Conservation (phyloP, 2,113 vertebrate genomes). For the Notiomystis cincta region DNA sequence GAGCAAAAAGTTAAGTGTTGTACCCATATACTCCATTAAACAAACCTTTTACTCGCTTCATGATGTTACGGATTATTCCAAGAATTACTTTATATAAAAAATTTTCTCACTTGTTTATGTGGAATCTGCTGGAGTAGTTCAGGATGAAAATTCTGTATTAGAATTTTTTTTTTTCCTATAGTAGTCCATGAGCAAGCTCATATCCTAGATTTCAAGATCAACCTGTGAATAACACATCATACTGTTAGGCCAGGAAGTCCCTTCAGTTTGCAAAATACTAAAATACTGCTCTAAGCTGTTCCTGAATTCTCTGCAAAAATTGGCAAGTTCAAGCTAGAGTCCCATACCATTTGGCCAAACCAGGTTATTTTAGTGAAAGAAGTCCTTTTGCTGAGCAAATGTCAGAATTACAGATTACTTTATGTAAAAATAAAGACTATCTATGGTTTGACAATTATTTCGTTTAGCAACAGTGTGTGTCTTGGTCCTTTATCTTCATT, state of each 20-base stretch:
- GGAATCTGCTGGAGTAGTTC: conserved; percentile 2
- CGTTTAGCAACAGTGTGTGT: not conserved
- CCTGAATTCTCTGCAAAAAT: conserved; percentile 8
- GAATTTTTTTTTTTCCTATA: not conserved
- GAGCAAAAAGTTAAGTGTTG: not conserved
- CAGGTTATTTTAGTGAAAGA: not conserved
- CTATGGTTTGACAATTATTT: not conserved
- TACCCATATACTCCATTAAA: not conserved
- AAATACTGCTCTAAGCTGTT: conserved; percentile 11
- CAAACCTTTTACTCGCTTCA: not conserved
- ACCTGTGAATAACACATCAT: not conserved
- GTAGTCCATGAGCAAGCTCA: not conserved
- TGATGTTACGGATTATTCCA: not conserved
- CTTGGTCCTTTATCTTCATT: not conserved
- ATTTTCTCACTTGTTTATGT: not conserved
- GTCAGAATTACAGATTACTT: not conserved
- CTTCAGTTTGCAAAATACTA: not conserved
- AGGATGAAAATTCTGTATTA: conserved; percentile 1
- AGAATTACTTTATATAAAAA: not conserved
- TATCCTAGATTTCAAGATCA: conserved; percentile 31
- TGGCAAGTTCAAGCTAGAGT: not conserved
- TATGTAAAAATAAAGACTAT: not conserved
- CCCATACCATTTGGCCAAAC: not conserved
- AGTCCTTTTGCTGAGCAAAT: not conserved
- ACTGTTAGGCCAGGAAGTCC: not conserved